A percentile compares a stretch with the other conserved stretches of the same genome.
Evolutionary conservation across 2,888 invertebrate species (phyloP).

Genomic region (Alitta virens): DNA sequence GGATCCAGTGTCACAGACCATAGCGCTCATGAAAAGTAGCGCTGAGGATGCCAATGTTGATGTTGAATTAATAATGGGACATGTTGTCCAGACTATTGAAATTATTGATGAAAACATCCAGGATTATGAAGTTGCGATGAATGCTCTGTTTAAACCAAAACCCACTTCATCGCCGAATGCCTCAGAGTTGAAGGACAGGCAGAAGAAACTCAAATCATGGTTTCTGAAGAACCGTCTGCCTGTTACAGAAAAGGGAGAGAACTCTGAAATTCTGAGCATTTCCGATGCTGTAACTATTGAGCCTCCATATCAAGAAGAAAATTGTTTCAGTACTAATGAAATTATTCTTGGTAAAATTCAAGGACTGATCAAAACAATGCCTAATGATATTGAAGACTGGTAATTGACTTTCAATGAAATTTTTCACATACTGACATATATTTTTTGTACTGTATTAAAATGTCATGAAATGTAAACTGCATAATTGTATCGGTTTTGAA

Average conservation of each 20-base stretch:
- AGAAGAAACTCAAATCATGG: constrained; percentile 45
- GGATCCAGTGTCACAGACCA: constrained; percentile 51
- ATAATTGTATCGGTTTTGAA: too few relatives aligned
- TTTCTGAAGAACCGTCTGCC: constrained; percentile 51
- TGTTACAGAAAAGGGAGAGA: constrained; percentile 36
- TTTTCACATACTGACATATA: background rate
- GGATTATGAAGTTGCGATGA: constrained; percentile 24
- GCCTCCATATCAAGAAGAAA: constrained; percentile 47
- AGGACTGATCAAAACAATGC: constrained; percentile 53
- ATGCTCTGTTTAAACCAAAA: constrained; percentile 37
- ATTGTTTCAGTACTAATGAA: constrained; percentile 54
- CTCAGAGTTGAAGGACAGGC: constrained; percentile 38
- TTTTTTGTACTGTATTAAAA: too few relatives aligned
- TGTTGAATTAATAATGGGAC: constrained; percentile 40
- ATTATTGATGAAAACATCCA: constrained; percentile 35
- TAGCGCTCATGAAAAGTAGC: constrained; percentile 39
- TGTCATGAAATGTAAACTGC: too few relatives aligned
- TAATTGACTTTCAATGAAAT: too few relatives aligned
- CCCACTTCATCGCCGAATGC: constrained; percentile 27
- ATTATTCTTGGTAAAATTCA: constrained; percentile 55
- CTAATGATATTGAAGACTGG: constrained; percentile 23
- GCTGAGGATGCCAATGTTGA: constrained; percentile 1
- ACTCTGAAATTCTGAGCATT: constrained; percentile 39
- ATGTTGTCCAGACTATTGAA: constrained; percentile 38
- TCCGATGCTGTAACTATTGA: constrained; percentile 48